These are phyloP conservation scores for Montipora sp. DNA, from an alignment of 64 coral and sea anemone genomes.

Conservation along the genomic window DNA sequence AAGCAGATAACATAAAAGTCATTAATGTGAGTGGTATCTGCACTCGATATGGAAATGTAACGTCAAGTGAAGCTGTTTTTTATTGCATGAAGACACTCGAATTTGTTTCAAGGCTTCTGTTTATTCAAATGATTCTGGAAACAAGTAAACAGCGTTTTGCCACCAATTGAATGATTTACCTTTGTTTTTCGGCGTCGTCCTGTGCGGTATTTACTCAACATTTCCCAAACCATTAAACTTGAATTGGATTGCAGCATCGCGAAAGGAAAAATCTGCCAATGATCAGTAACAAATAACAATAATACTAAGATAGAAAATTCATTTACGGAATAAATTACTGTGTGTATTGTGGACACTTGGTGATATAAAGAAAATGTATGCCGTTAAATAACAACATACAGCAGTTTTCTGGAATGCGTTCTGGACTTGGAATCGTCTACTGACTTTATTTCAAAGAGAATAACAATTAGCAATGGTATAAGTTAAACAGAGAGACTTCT, in stretches of 20 bases:
- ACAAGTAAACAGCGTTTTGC: background rate
- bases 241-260: background rate
- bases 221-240: background rate
- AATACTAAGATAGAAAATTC: background rate
- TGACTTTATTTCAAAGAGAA: too few species aligned
- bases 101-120: background rate
- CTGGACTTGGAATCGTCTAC: background rate
- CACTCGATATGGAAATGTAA: background rate
- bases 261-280: background rate
- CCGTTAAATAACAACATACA: background rate
- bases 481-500: too few species aligned
- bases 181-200: background rate
- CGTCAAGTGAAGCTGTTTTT: background rate
- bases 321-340: background rate
- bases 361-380: too few species aligned
- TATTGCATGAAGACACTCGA: background rate
- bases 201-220: background rate
- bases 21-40: background rate
- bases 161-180: background rate
- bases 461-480: too few species aligned
- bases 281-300: background rate
- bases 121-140: background rate
- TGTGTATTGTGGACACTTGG: background rate
- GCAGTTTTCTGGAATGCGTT: background rate
- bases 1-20: background rate